Evolutionary conservation across 2,888 invertebrate species (phyloP).

Genomic region (Cynaeus angustus): DNA sequence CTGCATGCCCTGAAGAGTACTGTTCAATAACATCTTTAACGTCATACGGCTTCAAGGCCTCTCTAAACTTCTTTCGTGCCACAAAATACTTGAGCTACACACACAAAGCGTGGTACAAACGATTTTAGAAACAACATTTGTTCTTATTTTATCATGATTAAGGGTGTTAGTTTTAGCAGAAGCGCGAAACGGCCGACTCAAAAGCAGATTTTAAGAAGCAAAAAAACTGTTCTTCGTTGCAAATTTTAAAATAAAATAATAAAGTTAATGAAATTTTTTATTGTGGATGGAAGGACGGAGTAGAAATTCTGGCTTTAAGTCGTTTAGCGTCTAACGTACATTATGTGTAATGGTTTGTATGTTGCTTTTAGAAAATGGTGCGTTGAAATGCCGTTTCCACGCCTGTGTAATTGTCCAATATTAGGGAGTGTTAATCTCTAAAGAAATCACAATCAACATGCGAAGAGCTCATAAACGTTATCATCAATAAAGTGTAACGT

Average conservation of each 20-base stretch:
- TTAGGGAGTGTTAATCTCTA: slow-evolving; percentile 24
- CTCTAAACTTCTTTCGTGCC: slow-evolving; percentile 92
- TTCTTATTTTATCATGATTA: background rate
- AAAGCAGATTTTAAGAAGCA: background rate
- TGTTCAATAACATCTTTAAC: slow-evolving; percentile 96
- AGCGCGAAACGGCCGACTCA: background rate
- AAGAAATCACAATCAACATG: slow-evolving; percentile 38
- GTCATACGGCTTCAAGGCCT: slow-evolving; percentile 94
- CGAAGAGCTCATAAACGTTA: slow-evolving; percentile 36
- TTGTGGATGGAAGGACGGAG: too few relatives aligned
- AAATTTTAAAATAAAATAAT: too few relatives aligned
- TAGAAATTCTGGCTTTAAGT: too few relatives aligned
- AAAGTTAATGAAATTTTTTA: too few relatives aligned
- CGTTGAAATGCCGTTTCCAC: background rate
- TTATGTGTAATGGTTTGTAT: slow-evolving; percentile 9
- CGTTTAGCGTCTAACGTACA: background rate
- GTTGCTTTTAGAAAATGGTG: slow-evolving; percentile 12
- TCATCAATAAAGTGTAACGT: slow-evolving; percentile 41
- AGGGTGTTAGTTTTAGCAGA: background rate
- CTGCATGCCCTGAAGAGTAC: slow-evolving; percentile 91
- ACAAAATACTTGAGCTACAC: slow-evolving; percentile 90
- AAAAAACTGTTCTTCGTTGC: too few relatives aligned
- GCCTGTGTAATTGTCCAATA: slow-evolving; percentile 2
- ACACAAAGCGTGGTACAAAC: slow-evolving; percentile 61
- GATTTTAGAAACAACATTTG: slow-evolving; percentile 30